phyloP scores from a whole-genome alignment of 1,140 invertebrate genomes.

The Drosophila mojavensis region DNA sequence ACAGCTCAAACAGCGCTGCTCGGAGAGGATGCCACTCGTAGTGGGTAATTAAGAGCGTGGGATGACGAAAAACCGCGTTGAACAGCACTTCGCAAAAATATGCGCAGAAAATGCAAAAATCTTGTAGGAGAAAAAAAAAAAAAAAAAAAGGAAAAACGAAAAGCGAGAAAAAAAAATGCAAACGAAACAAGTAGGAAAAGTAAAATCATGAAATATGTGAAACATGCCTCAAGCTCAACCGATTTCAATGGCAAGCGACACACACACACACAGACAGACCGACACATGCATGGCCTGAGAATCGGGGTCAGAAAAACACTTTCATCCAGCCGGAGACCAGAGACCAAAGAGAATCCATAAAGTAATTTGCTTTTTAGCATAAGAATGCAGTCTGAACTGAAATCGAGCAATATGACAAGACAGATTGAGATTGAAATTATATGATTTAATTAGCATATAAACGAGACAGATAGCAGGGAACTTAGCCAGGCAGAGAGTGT shows the following conservation, averaged over 20 bases:
- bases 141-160: constrained; percentile 19
- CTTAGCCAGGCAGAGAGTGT: background rate
- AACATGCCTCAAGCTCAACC: constrained; percentile 40
- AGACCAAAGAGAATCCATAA: constrained; percentile 21
- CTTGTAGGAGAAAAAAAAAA: constrained; percentile 22
- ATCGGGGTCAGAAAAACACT: constrained; percentile 62
- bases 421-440: constrained; percentile 29
- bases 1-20: background rate
- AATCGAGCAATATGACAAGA: constrained; percentile 44
- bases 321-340: constrained; percentile 30
- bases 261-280: background rate
- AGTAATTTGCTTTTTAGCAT: constrained; percentile 50
- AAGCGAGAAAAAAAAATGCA: background rate
- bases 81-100: constrained; percentile 39
- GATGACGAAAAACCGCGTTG: constrained; percentile 37
- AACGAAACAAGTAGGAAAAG: constrained; percentile 29
- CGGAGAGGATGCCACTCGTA: constrained; percentile 35
- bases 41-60: constrained; percentile 60
- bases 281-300: constrained; percentile 24
- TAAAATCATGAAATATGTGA: constrained; percentile 63
- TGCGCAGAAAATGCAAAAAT: constrained; percentile 51
- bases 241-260: constrained; percentile 44
- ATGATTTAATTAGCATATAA: constrained; percentile 54
- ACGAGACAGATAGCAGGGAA: constrained; percentile 6
- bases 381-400: constrained; percentile 41